Evolutionary conservation across 2,888 invertebrate species (phyloP), one percentile per base, ranked within the genome.

Genomic region (Sipha maydis): DNA sequence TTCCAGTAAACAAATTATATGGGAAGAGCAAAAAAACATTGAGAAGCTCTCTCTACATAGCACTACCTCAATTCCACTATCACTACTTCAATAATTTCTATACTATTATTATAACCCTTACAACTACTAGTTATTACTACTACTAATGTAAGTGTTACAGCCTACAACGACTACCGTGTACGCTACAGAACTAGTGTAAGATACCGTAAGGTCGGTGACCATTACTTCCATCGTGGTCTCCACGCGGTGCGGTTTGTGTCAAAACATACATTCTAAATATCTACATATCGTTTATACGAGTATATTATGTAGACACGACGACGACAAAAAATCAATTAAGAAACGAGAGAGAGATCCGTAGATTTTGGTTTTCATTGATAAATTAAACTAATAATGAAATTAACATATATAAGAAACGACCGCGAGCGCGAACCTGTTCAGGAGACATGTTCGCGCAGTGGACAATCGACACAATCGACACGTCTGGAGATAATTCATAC

Each of bases 151-250:
- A 69, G 8, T 41, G 41, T 4, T 8, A n/a, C 9, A 25, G 1
- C 69, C 34, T 28, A 9, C 69, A 9, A n/a, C 28, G 25, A 61
- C 61, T 61, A 61, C 61, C 7, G 25, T 25, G 21, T 41, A 48
- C 48, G 11, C 48, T 14, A 48, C 48, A 48, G 0, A 3, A 48
- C 14, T 14, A 48, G 14, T 11, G 14, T 48, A 48, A 25, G 77
- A 19, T 75, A 73, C 79, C 79, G 54, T 80, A 73, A 79, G 86
- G 79, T 86, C 79, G 86, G 86, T 80, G 86, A 86, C 79, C 79
- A 80, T 56, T 17, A 21, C 61, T 25, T 61, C 61, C 48, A 14
- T 48, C 14, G 48, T 48, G 9, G 34, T 8, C 17, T 71, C 17
- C 28, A 4, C 7, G 69, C 17, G 28, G 11, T 17, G n/a, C 17